Base-by-base conservation (phyloP, 2,113 vertebrate species). In the Entelurus aequoreus region DNA sequence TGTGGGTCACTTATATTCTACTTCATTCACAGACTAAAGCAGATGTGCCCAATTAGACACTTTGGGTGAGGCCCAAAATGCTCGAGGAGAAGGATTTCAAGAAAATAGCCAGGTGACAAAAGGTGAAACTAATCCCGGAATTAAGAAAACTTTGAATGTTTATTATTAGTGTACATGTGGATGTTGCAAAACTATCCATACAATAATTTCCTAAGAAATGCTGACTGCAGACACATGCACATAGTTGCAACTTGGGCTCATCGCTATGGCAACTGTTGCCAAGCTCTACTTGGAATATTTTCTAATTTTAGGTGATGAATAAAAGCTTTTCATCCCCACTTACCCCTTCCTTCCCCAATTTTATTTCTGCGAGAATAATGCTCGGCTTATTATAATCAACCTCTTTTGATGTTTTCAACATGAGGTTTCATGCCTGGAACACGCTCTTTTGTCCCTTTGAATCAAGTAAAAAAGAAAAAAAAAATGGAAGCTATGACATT, bases 231-330 rank as follows among this genome's bases (percentile, higher is more conserved):
- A 55, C 48, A 36, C 12, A 55, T 13, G 28, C 21, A 46, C 8
- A 47, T 5, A 15, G 52, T 28, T 68, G 52, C 49, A 64, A 52
- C 60, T 4, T 54, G 36, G 48, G 15, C 51, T 48, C 60, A 73
- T 83, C 55, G 69, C 75, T 61, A 63, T 82, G 79, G 65, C 79
- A 74, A 77, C 58, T 58, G 68, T 67, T 70, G 61, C 37, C 53
- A 63, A 49, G 68, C 47, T 16, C n/a, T 68, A 28, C 12, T 66
- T 59, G 60, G 16, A 46, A 48, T 40, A 48, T 54, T 55, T 62
- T 49, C 51, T 37, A 50, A 48, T 57, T 28, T 61, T 16, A 54
- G 49, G 42, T 48, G 57, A 54, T 53, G 8, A 59, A 67, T 37
- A 52, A 62, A 71, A 54, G 47, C 37, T 12, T 46, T 36, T 65